These are phyloP conservation scores for Macroramphosus scolopax DNA, from an alignment of 2,797 vertebrate genomes.

Conservation along the genomic window DNA sequence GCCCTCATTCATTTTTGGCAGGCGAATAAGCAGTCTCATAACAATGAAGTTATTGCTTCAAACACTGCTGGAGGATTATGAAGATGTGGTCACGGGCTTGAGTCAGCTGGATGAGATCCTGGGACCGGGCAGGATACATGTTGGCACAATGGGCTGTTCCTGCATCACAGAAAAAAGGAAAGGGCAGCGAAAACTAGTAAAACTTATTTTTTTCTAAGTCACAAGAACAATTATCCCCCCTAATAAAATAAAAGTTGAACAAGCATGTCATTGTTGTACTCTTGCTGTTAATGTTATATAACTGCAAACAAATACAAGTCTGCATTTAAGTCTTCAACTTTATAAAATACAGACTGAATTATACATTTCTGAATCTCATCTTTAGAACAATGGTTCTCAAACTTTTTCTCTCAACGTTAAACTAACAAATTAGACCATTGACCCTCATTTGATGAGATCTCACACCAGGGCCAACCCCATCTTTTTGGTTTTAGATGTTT, in stretches of 20 bases:
- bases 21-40: constrained; percentile 5
- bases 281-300: no score
- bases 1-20: constrained; percentile 10
- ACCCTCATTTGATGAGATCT: no score
- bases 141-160: constrained; percentile 80
- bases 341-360: no score
- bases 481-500: no score
- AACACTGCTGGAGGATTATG: constrained; percentile 71
- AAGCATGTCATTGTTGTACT: constrained; percentile 32
- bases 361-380: no score
- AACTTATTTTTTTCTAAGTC: constrained; percentile 18
- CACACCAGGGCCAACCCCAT: no score
- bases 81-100: constrained; percentile 67
- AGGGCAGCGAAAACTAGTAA: constrained; percentile 9
- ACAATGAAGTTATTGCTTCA: constrained; percentile 55
- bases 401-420: no score
- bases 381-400: no score
- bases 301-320: no score
- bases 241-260: constrained; percentile 34
- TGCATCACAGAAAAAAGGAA: constrained; percentile 35
- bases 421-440: no score
- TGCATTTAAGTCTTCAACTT: no score
- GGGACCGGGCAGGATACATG: constrained; percentile 74
- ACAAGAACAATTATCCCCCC: constrained; percentile 37
- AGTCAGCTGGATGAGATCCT: constrained; percentile 69